phyloP scores from a whole-genome alignment of 2,113 vertebrate species.

The Felis chaus region DNA sequence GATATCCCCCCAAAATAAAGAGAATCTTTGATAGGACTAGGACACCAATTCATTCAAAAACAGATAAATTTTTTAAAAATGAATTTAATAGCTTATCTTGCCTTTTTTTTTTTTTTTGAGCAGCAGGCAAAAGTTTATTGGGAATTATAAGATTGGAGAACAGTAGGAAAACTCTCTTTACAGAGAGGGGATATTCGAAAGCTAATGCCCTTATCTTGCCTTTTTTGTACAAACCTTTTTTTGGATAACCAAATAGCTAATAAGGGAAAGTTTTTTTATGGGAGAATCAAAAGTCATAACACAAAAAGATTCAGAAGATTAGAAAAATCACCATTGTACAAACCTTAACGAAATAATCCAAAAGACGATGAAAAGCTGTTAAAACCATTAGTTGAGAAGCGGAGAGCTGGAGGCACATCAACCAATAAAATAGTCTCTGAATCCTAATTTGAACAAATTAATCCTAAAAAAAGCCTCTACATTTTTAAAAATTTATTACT shows the following conservation, averaged over 20 bases:
- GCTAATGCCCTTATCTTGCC: background rate
- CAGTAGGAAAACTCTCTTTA: too few relatives aligned
- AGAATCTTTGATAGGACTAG: background rate
- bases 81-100: background rate
- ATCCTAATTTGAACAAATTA: slow-evolving; percentile 17
- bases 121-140: too few relatives aligned
- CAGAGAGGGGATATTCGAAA: too few relatives aligned
- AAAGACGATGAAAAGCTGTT: background rate
- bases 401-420: background rate
- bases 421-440: background rate
- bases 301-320: background rate
- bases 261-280: background rate
- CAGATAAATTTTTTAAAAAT: background rate
- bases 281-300: background rate
- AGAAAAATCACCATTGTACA: background rate
- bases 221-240: background rate
- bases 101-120: background rate
- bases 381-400: background rate
- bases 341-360: background rate
- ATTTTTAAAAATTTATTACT: background rate
- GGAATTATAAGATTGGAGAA: too few relatives aligned
- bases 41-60: background rate
- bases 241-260: background rate
- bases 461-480: background rate
- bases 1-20: background rate